Evolutionary conservation across 1,140 invertebrate species (phyloP), one percentile per base, ranked within the genome.

Genomic region (Drosophila oshimai): DNA sequence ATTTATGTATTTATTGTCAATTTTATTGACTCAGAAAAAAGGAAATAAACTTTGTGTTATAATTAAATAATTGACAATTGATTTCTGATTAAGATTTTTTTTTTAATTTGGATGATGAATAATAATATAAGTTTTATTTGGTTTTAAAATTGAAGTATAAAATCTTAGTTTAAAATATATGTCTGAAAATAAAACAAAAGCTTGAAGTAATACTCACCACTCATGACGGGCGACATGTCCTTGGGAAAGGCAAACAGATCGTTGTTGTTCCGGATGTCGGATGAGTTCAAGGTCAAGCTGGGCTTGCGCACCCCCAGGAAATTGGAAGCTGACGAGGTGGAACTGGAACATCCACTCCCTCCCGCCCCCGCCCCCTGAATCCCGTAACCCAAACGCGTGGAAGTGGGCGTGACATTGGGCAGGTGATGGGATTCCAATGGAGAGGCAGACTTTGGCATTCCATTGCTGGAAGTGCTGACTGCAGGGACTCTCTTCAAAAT

Each of bases 221-320:
- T 67, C 13, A 89, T 31, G 6, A 84, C 86, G 0, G 89, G 84
- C 26, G 89, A 89, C 64, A 90, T 73, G 1, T 90, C 89, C 83
- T 89, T 90, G 53, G 79, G 71, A 18, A 90, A 90, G 7, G 83
- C 74, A 18, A 90, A 90, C 36, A 90, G 47, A 51, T 90, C 89
- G 10, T 89, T 90, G 49, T 89, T 90, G 42, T 89, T 89, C 4
- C 75, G 61, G 49, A 89, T 71, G 36, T 90, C 89, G 22, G 89
- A 89, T 5, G 89, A 86, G 58, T 89, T 90, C 41, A 90, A 65
- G 5, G 86, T 90, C 17, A 90, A 29, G 7, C 74, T 90, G 13
- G 89, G 89, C 9, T 90, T 90, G 0, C 89, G 89, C 5, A 90
- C 68, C 0, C 72, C 68, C 39, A 90, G 45, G 28, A 90, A 90